phyloP scores from a whole-genome alignment of 2,113 vertebrate species.

The Brachypteracias leptosomus region DNA sequence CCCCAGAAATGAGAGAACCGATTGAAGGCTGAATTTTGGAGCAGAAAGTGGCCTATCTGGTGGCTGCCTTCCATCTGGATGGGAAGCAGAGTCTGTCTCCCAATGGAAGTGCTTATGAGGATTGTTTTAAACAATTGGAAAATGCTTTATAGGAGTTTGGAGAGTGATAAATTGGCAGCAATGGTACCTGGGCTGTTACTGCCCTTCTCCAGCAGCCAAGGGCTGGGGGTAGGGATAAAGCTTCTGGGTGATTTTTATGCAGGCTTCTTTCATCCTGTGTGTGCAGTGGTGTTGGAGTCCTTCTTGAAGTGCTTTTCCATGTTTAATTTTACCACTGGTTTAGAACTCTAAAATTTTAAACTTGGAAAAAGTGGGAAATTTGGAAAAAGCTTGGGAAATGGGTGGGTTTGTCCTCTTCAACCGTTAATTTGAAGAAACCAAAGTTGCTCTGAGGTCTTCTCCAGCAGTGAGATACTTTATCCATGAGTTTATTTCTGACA shows the following conservation, averaged over 20 bases:
- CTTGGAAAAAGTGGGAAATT: too few species aligned
- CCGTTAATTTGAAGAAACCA: background rate
- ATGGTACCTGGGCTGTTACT: background rate
- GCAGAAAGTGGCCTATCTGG: background rate
- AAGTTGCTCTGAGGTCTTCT: background rate
- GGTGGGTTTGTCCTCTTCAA: background rate
- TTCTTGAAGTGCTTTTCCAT: background rate
- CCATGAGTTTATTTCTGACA: background rate
- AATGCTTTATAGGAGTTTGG: background rate
- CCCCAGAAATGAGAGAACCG: background rate
- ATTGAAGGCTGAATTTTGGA: background rate
- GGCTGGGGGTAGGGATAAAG: background rate
- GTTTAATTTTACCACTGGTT: too few species aligned
- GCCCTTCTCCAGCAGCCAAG: background rate
- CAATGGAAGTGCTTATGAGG: background rate
- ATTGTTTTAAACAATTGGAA: background rate
- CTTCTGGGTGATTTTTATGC: background rate
- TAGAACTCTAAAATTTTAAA: too few species aligned
- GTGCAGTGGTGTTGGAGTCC: background rate
- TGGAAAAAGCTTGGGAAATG: too few species aligned
- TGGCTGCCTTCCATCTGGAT: background rate
- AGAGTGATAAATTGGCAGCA: background rate
- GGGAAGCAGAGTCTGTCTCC: slow-evolving; percentile 42
- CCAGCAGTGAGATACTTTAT: background rate
- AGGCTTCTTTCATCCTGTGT: background rate